These are phyloP conservation scores for Sesia apiformis DNA, from an alignment of 2,888 invertebrate genomes.

Conservation along the genomic window DNA sequence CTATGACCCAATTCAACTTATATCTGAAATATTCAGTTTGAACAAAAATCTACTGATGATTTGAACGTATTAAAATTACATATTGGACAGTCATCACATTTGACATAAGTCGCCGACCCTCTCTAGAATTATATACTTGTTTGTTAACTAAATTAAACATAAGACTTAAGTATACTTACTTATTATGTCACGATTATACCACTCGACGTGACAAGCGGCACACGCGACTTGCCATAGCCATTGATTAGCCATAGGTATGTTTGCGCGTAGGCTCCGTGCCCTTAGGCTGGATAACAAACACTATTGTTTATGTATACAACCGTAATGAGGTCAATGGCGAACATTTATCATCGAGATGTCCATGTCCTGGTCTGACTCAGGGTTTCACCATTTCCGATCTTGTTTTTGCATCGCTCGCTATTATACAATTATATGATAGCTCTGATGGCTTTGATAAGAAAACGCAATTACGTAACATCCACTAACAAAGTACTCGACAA, in stretches of 20 bases:
- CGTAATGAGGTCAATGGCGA: slow-evolving; percentile 53
- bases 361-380: slow-evolving; percentile 31
- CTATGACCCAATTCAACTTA: too few species aligned
- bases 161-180: too few species aligned
- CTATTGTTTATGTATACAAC: slow-evolving; percentile 40
- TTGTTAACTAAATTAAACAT: too few species aligned
- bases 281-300: slow-evolving; percentile 7
- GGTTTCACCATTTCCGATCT: slow-evolving; percentile 16
- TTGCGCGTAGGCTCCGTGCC: neutral
- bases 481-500: too few species aligned
- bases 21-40: too few species aligned
- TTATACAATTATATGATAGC: neutral
- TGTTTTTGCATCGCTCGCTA: neutral
- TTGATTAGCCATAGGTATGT: neutral
- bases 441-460: too few species aligned
- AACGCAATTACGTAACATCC: too few species aligned
- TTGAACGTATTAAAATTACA: too few species aligned
- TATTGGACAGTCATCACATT: too few species aligned
- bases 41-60: too few species aligned
- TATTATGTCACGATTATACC: neutral
- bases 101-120: too few species aligned
- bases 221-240: neutral
- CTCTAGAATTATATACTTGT: too few species aligned
- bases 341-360: slow-evolving; percentile 35
- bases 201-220: neutral